Evolutionary conservation across 2,797 vertebrate genomes (phyloP).

Genomic region (Eidolon dupreanum): DNA sequence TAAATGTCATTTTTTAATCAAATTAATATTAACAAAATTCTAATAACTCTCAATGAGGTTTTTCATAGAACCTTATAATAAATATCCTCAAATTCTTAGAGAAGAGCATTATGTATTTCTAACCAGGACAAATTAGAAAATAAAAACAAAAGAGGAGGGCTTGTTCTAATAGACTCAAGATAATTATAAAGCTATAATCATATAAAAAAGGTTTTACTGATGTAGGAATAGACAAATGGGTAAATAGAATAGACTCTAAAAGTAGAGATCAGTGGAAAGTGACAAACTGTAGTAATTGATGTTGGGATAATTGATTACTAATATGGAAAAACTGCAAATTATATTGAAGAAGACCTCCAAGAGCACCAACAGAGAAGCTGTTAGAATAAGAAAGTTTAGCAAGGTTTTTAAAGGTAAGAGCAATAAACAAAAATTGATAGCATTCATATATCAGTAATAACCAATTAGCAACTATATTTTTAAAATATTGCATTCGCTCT

Average conservation of each 20-base stretch:
- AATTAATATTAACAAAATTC: neutral
- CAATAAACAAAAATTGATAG: neutral
- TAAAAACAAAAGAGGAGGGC: neutral
- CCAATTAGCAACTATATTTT: neutral
- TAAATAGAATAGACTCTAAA: neutral
- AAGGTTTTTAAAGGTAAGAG: neutral
- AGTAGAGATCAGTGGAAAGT: conserved; percentile 11
- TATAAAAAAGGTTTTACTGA: conserved; percentile 6
- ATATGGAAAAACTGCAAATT: conserved; percentile 7
- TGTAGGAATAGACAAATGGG: neutral
- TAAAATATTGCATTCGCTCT: neutral
- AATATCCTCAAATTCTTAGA: neutral
- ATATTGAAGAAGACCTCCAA: neutral
- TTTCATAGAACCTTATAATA: conserved; percentile 13
- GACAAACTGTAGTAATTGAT: neutral
- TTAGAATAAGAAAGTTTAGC: conserved; percentile 5
- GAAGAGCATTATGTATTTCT: neutral
- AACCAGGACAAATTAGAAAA: neutral
- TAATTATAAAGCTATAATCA: neutral
- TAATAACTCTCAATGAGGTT: neutral
- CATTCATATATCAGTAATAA: neutral
- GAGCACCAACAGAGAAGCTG: neutral
- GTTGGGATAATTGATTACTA: conserved; percentile 1
- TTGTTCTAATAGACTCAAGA: neutral
- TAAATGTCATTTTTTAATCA: neutral